Evolutionary conservation across 2,797 vertebrate genomes (phyloP), one percentile per base, ranked within the genome.

Genomic region (Silurus aristotelis): DNA sequence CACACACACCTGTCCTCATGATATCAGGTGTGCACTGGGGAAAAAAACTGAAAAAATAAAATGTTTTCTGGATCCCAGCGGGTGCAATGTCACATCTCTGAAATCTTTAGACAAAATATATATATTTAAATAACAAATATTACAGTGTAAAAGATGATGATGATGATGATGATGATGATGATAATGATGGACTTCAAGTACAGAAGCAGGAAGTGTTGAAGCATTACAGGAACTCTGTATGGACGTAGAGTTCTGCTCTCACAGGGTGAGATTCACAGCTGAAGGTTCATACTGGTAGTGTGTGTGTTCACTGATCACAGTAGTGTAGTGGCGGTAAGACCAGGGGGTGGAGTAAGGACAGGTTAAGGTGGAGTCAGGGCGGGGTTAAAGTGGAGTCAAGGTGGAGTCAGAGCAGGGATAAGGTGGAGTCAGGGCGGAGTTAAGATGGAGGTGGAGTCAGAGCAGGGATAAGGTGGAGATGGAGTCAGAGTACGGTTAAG

Each of bases 1-100:
- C 85, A 84, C 19, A 84, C 19, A 87, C 78, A 77, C 82, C n/a
- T 15, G 22, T 52, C 8, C 7, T 2, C 17, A 56, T 17, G 2
- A 56, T 3, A 27, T 25, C 48, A 25, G 5, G 13, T 25, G 9
- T 12, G 25, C 1, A n/a, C 4, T 5, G 22, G 13, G 14, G 13
- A 68, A 46, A 19, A 70, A 31, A 63, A 63, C 1, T 5, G 20
- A 63, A 63, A 7, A n/a, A 64, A 27, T 5, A n/a, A 25, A 13
- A 25, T 14, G 25, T 5, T 48, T 5, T 55, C 8, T 15, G 15
- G 72, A 56, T 27, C 17, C 38, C n/a, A 73, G 71, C 71, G 17
- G 68, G 71, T 8, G n/a, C 14, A n/a, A 73, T 0, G 48, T 75
- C 72, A 75, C 72, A 8, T 25, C 52, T 55, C 72, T 6, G 6